phyloP scores from a whole-genome alignment of 2,797 vertebrate species.

The Microhierax caerulescens region DNA sequence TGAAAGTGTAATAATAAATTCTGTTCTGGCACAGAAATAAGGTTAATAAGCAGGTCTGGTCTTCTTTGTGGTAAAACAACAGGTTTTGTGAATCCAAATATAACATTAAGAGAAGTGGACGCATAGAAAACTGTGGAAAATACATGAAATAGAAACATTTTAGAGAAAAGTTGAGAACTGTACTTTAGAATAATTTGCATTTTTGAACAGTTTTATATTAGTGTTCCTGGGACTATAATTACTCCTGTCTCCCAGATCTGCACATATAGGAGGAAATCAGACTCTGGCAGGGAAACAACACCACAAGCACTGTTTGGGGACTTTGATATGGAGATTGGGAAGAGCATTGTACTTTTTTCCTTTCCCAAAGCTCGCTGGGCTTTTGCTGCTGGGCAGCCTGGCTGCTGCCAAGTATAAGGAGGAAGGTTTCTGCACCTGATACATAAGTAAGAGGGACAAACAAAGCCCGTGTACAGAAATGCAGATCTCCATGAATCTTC shows the following conservation, averaged over 20 bases:
- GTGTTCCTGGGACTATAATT: neutral
- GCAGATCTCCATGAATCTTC: neutral
- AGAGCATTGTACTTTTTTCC: neutral
- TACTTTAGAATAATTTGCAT: neutral
- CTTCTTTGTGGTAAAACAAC: neutral
- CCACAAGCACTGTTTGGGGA: neutral
- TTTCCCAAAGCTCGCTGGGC: neutral
- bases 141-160: neutral
- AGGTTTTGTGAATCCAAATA: neutral
- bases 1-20: neutral
- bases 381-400: neutral
- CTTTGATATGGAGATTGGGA: neutral
- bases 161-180: neutral
- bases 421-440: neutral
- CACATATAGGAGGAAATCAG: neutral
- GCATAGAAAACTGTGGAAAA: neutral
- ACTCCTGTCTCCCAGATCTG: neutral
- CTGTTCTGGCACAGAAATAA: neutral
- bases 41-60: neutral
- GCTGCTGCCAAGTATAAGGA: neutral
- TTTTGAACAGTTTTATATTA: neutral
- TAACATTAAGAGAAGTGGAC: neutral
- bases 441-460: neutral
- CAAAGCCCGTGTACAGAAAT: neutral
- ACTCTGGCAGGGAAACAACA: neutral